A percentile compares a stretch with the other conserved stretches of the same genome.
Evolutionary conservation across 2,888 invertebrate species (phyloP).

Genomic region (Nipponacmea schrenckii): DNA sequence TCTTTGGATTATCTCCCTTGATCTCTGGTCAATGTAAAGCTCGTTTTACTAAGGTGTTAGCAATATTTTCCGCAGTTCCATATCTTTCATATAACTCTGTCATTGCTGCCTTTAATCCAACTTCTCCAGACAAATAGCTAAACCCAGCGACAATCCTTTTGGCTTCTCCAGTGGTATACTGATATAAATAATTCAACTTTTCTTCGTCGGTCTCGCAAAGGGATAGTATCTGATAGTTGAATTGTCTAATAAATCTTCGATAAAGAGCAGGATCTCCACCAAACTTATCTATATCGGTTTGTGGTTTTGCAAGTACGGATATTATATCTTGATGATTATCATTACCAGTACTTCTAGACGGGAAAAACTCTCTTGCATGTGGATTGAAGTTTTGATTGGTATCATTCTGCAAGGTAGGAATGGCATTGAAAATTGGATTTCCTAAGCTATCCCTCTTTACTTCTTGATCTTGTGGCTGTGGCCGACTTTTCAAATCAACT

Average conservation of each 20-base stretch:
- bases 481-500: too few species aligned
- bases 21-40: slow-evolving; percentile 15
- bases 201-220: not conserved
- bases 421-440: too few species aligned
- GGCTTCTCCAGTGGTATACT: slow-evolving; percentile 15
- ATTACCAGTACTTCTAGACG: too few species aligned
- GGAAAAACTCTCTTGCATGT: not conserved
- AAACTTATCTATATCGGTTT: not conserved
- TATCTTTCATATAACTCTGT: slow-evolving; percentile 10
- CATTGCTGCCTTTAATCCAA: slow-evolving; percentile 8
- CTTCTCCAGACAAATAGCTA: slow-evolving; percentile 13
- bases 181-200: slow-evolving; percentile 2
- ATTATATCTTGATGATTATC: not conserved
- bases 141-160: slow-evolving; percentile 9
- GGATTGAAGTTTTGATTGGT: not conserved
- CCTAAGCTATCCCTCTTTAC: too few species aligned
- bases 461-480: too few species aligned
- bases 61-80: slow-evolving; percentile 1
- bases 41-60: slow-evolving; percentile 1
- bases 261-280: not conserved
- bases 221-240: not conserved
- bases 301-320: not conserved
- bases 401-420: too few species aligned
- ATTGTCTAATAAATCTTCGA: not conserved
- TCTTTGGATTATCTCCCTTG: slow-evolving; percentile 18